phyloP scores from a whole-genome alignment of 2,797 vertebrate species.

The Onychomys torridus region DNA sequence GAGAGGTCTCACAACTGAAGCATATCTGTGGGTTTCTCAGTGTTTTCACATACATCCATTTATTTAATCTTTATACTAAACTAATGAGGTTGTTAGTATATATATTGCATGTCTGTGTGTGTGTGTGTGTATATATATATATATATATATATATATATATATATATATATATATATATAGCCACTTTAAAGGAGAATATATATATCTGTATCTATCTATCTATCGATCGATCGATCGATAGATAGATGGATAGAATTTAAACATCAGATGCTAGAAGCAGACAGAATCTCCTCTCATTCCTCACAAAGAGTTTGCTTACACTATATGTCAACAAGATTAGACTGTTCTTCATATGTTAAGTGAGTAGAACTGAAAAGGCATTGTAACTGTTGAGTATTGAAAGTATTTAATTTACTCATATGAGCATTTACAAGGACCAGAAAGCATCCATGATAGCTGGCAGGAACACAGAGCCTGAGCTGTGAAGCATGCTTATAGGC shows the following conservation, averaged over 20 bases:
- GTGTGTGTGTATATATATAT: no score
- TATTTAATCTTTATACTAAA: slow-evolving; percentile 1
- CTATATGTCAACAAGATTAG: neutral
- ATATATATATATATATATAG: neutral
- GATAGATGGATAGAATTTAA: no score
- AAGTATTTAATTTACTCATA: neutral
- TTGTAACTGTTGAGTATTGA: neutral
- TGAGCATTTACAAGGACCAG: neutral
- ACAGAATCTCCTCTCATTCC: neutral
- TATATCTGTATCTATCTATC: no score
- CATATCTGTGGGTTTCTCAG: neutral
- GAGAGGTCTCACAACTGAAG: neutral
- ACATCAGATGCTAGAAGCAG: neutral
- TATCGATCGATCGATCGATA: no score
- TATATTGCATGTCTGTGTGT: no score
- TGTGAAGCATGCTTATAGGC: neutral
- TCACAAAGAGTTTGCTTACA: neutral
- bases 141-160: neutral
- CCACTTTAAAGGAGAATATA: neutral
- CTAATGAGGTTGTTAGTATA: neutral
- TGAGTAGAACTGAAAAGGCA: neutral
- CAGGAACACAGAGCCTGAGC: neutral
- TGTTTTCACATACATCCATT: neutral
- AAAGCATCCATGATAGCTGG: neutral
- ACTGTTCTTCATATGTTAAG: neutral